Evolutionary conservation across 2,113 vertebrate species (phyloP).

Genomic region (Ageneiosus marmoratus): DNA sequence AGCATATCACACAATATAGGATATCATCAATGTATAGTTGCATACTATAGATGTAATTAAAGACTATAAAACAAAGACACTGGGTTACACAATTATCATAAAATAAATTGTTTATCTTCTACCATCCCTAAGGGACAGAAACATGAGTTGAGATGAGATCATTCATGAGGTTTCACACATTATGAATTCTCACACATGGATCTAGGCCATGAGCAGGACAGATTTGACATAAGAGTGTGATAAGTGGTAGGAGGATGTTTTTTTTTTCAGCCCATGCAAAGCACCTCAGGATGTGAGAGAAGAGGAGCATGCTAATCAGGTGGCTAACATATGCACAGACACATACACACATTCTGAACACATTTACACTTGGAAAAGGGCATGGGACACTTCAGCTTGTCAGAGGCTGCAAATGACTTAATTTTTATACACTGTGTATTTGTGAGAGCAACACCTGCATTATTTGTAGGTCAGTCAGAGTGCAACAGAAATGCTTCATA

Average conservation of each 20-base stretch:
- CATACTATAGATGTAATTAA: neutral
- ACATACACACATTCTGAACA: neutral
- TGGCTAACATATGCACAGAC: neutral
- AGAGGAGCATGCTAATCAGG: neutral
- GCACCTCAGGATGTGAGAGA: constrained; percentile 16
- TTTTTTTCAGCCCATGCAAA: constrained; percentile 27
- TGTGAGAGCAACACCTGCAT: neutral
- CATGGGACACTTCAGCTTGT: neutral
- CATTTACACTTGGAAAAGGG: constrained; percentile 9
- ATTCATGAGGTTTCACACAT: neutral
- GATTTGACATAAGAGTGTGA: constrained; percentile 30
- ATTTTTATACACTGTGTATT: neutral
- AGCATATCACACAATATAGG: neutral
- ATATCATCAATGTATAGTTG: neutral
- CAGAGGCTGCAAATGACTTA: neutral
- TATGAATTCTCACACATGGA: constrained; percentile 25
- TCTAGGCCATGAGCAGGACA: neutral
- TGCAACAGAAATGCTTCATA: neutral
- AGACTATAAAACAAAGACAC: neutral
- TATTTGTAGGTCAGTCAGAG: neutral
- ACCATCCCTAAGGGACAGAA: neutral
- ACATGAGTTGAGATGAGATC: neutral
- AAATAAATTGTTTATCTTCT: neutral
- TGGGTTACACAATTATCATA: neutral
- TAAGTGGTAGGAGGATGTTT: constrained; percentile 4